Base-by-base conservation (phyloP, 2,113 vertebrate species). In the Laticauda laticaudata region DNA sequence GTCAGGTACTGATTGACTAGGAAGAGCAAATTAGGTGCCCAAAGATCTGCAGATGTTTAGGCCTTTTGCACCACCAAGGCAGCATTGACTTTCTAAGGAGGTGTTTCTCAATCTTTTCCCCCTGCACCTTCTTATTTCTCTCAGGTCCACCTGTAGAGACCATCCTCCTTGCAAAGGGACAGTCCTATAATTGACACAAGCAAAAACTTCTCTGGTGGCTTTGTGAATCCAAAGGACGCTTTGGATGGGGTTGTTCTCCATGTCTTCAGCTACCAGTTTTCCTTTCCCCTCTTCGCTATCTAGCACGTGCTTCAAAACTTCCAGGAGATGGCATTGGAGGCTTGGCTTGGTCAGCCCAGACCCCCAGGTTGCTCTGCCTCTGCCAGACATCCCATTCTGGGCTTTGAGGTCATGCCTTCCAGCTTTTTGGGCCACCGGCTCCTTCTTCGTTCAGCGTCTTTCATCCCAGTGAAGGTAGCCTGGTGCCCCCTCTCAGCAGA, bases 381-480 rank as follows among this genome's bases (percentile, higher is more conserved):
- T n/a, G 26, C 61, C 90, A 81, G 92, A 64, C 88, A 91, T 6
- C 3, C 9, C 15, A 51, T 26, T 91, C 5, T 61, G 14, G 85
- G 61, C 43, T 53, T 3, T 15, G 12, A n/a, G 29, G 5, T 10
- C 51, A 21, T 4, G 5, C 81, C 4, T 0, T 53, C 26, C 75
- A 56, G 87, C n/a, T 15, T 34, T 2, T 85, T 88, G 53, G 87
- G 87, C 94, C 43, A 26, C 87, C 75, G 24, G 48, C 34, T 48
- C n/a, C 64, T 48, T 69, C 64, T 15, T 90, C 1, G 9, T 89
- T 48, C 26, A 55, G 14, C 2, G 1, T 3, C 61, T 29, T 48
- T 69, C 0, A 0, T 10, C 64, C n/a, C 86, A 59, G 88, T 64
- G 81, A 61, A 0, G 59, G 86, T 0, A 0, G 59, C 0, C 0